Conservation (phyloP, 2,113 vertebrate species). For the Pseudonaja textilis region DNA sequence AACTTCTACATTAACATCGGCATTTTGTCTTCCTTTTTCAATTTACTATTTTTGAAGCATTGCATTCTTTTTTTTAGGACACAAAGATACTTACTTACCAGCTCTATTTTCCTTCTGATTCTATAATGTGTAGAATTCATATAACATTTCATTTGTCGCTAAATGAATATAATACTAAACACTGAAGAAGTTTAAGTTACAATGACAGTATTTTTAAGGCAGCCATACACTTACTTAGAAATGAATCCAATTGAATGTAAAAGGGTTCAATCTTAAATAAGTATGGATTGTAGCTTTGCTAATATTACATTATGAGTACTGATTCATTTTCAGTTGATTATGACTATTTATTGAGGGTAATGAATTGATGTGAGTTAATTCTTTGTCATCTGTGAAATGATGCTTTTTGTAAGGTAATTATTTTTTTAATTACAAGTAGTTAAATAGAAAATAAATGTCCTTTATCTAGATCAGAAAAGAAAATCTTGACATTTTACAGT, state of each 20-base stretch:
- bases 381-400: not conserved
- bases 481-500: not conserved
- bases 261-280: not conserved
- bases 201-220: not conserved
- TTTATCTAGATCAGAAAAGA: not conserved
- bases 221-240: not conserved
- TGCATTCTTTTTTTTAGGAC: not conserved
- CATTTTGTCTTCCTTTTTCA: conserved; percentile 2
- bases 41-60: not conserved
- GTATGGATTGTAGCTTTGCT: not conserved
- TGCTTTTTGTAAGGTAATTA: not conserved
- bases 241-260: not conserved
- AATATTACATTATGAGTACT: not conserved
- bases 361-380: not conserved
- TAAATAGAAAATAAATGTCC: not conserved
- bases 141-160: not conserved
- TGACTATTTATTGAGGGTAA: not conserved
- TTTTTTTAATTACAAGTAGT: not conserved
- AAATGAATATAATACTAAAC: not conserved
- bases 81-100: not conserved
- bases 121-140: not conserved
- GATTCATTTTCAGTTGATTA: not conserved
- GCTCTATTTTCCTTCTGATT: not conserved
- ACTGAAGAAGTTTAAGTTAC: not conserved
- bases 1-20: not conserved